These are phyloP conservation scores for Prunella strophiata DNA, from an alignment of 2,797 vertebrate species.

Conservation along the genomic window DNA sequence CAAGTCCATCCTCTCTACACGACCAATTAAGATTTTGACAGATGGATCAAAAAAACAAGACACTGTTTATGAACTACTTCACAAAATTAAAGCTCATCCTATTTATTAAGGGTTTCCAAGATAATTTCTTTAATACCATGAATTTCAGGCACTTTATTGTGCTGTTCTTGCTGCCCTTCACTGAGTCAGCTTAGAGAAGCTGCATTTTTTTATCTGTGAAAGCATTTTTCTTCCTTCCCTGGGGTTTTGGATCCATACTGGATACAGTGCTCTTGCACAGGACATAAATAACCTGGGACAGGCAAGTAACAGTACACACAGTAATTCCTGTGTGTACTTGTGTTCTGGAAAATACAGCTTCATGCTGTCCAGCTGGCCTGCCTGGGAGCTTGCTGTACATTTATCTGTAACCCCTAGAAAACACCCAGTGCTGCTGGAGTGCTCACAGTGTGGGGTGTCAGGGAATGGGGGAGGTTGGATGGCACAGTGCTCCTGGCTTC, in stretches of 20 bases:
- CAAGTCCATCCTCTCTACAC: background rate
- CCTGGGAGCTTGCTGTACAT: background rate
- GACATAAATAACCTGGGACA: background rate
- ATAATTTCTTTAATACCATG: background rate
- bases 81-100: background rate
- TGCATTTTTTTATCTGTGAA: background rate
- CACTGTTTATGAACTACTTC: background rate
- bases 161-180: background rate
- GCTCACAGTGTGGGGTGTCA: background rate
- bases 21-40: background rate
- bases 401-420: background rate
- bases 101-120: background rate
- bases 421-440: background rate
- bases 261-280: background rate
- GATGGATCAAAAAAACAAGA: background rate
- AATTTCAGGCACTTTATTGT: background rate
- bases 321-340: background rate
- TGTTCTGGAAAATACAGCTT: background rate
- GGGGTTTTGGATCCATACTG: background rate
- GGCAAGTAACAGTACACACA: background rate
- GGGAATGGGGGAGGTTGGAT: background rate
- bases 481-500: background rate
- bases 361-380: background rate
- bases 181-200: background rate
- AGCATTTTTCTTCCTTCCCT: background rate